These are phyloP conservation scores for Nasonia oneida DNA, from an alignment of 2,888 invertebrate genomes.

Conservation along the genomic window DNA sequence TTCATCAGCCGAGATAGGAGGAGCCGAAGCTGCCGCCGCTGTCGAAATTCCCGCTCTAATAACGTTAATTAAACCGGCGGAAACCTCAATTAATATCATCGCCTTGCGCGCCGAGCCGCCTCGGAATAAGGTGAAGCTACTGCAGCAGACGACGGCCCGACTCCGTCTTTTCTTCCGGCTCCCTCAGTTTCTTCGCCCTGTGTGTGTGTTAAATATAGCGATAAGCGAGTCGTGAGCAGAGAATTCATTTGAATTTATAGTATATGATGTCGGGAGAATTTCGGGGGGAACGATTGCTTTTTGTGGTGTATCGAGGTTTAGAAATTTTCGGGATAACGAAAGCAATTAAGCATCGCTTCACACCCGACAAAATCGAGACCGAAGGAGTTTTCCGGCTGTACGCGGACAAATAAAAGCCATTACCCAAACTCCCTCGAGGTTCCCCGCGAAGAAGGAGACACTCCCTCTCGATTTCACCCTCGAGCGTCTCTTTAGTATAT, in stretches of 20 bases:
- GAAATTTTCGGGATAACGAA: neutral
- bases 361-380: neutral
- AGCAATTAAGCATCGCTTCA: neutral
- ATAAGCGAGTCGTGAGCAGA: conserved; percentile 15
- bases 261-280: neutral
- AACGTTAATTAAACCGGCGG: conserved; percentile 77
- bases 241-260: neutral
- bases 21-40: neutral
- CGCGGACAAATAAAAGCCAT: conserved; percentile 78
- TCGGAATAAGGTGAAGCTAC: conserved; percentile 1
- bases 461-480: conserved; percentile 72
- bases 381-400: conserved; percentile 61
- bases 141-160: neutral
- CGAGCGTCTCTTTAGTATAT: neutral
- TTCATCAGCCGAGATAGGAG: conserved; percentile 41
- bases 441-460: conserved; percentile 69
- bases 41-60: conserved; percentile 71
- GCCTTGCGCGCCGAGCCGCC: conserved; percentile 38
- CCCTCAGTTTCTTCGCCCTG: conserved; percentile 38
- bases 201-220: neutral
- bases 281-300: neutral
- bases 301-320: neutral
- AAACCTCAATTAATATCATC: conserved; percentile 77
- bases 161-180: conserved; percentile 27
- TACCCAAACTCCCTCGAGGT: conserved; percentile 70